These are phyloP conservation scores for Stichopus chloronotus DNA, from an alignment of 35 echinoderm and acorn worm species.

Conservation along the genomic window DNA sequence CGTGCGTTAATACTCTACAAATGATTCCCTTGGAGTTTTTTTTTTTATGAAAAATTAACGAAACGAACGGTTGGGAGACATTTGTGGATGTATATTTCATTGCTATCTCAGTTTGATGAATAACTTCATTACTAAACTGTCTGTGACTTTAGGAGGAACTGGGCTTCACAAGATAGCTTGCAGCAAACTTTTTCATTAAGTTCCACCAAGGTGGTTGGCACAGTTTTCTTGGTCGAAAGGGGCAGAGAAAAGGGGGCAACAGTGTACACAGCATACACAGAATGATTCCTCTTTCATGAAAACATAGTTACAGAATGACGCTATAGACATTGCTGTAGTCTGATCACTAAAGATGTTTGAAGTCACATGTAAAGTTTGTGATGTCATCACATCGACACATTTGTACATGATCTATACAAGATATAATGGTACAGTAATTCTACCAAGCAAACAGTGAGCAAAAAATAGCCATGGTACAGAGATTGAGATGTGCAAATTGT, in stretches of 20 bases:
- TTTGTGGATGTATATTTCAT: background rate
- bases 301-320: background rate
- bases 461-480: too few species aligned
- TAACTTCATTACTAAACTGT: background rate
- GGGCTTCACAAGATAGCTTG: background rate
- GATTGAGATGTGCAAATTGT: too few species aligned
- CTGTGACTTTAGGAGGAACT: background rate
- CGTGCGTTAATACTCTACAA: background rate
- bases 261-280: background rate
- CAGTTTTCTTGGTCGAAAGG: background rate
- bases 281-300: background rate
- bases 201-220: background rate
- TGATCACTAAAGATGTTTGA: background rate
- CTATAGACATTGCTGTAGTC: background rate
- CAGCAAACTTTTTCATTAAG: slow-evolving; percentile 7
- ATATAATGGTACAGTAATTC: too few species aligned
- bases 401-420: too few species aligned
- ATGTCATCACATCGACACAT: too few species aligned
- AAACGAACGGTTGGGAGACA: slow-evolving; percentile 2
- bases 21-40: background rate
- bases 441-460: too few species aligned
- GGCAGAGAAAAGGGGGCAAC: background rate
- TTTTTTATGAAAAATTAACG: slow-evolving; percentile 15
- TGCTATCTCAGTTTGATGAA: background rate
- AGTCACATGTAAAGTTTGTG: too few species aligned